Conservation (phyloP, 2,797 vertebrate species). For the Netta rufina region DNA sequence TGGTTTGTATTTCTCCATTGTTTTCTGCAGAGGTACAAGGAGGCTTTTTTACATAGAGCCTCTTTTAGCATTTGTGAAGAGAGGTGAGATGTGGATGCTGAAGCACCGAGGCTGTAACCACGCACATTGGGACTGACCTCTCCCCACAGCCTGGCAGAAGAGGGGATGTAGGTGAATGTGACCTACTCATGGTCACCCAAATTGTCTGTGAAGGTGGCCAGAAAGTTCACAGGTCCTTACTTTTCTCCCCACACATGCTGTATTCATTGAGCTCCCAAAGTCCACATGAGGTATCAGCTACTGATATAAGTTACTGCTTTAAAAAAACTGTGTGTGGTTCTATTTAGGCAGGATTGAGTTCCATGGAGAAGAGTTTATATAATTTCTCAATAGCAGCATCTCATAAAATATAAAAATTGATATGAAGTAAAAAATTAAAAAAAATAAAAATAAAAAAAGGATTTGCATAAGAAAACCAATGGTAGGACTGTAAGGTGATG, state of each 20-base stretch:
- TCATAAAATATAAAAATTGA: background rate
- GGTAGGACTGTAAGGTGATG: background rate
- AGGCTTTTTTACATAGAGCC: background rate
- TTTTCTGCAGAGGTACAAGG: background rate
- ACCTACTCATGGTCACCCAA: background rate
- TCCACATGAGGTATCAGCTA: background rate
- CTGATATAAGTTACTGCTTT: background rate
- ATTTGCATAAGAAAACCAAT: background rate
- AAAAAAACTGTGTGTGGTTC: background rate
- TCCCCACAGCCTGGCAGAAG: background rate
- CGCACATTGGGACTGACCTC: fast-evolving
- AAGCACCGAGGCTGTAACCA: background rate
- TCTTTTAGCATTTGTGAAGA: background rate
- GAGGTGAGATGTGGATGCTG: fast-evolving
- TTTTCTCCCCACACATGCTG: fast-evolving
- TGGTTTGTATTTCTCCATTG: background rate
- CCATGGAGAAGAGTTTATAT: background rate
- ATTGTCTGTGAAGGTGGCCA: background rate
- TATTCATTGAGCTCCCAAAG: background rate
- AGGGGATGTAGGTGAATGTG: background rate
- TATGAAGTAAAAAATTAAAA: background rate
- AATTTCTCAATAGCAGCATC: background rate
- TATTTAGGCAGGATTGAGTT: background rate
- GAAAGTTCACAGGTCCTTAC: background rate
- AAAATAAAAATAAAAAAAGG: background rate